Conservation (phyloP, 2,888 invertebrate species). For the Drosophila pseudotakahashii region DNA sequence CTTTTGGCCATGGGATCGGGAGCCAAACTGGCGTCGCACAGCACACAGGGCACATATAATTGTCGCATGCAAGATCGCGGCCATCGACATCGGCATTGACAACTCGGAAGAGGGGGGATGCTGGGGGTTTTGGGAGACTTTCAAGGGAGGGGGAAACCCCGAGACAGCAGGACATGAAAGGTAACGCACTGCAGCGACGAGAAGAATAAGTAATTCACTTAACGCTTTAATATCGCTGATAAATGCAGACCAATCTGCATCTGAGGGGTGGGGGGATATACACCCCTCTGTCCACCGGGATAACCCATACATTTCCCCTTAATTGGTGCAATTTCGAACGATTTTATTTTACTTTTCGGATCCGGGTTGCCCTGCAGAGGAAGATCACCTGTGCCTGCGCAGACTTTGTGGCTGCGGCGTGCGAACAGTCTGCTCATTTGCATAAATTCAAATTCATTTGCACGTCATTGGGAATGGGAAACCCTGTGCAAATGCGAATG, state of each 20-base stretch:
- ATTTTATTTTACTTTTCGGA: constrained; percentile 63
- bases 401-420: constrained; percentile 76
- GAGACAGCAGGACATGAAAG: constrained; percentile 76
- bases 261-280: too few species aligned
- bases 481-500: neutral
- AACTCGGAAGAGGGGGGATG: constrained; percentile 4
- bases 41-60: constrained; percentile 61
- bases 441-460: constrained; percentile 53
- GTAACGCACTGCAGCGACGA: constrained; percentile 73
- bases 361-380: constrained; percentile 1
- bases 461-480: constrained; percentile 14
- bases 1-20: constrained; percentile 68
- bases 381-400: constrained; percentile 50
- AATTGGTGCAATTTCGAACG: constrained; percentile 79
- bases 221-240: constrained; percentile 82
- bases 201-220: constrained; percentile 81
- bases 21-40: constrained; percentile 74
- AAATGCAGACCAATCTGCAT: constrained; percentile 67
- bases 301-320: constrained; percentile 66
- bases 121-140: too few species aligned
- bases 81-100: constrained; percentile 55
- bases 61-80: constrained; percentile 80
- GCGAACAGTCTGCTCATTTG: constrained; percentile 69
- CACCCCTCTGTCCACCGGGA: neutral
- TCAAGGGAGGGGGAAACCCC: constrained; percentile 1